Evolutionary conservation across 2,797 vertebrate species (phyloP).

Genomic region (Cottoperca gobio): DNA sequence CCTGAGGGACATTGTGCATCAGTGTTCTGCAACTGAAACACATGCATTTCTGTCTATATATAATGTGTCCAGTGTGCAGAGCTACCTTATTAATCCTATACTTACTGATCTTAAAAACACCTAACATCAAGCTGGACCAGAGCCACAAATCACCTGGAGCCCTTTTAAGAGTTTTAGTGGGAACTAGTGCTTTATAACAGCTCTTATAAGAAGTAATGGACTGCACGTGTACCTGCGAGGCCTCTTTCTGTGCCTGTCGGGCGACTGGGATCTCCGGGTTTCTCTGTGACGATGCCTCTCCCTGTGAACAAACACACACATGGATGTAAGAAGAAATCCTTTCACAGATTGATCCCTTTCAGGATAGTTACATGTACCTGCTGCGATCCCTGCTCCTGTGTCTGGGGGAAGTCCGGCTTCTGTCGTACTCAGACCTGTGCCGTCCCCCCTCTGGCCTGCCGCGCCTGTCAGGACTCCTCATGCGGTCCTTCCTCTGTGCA

Average conservation of each 20-base stretch:
- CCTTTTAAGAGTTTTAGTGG: background rate
- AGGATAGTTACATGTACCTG: slow-evolving; percentile 79
- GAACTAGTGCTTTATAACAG: background rate
- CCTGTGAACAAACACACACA: slow-evolving; percentile 68
- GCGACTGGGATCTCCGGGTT: slow-evolving; percentile 88
- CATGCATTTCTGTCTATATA: background rate
- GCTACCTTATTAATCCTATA: background rate
- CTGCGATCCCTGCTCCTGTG: slow-evolving; percentile 92
- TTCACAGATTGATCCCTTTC: background rate
- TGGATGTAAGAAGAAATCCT: rapidly evolving
- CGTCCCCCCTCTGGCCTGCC: slow-evolving; percentile 87
- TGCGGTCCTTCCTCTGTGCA: slow-evolving; percentile 89
- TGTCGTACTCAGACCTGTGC: slow-evolving; percentile 89
- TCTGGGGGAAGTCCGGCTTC: slow-evolving; percentile 86
- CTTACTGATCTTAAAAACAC: background rate
- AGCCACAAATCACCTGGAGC: no score
- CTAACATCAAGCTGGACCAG: no score
- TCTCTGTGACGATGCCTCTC: slow-evolving; percentile 93
- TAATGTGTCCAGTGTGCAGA: background rate
- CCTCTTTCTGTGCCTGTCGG: slow-evolving; percentile 91
- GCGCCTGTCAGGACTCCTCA: slow-evolving; percentile 88
- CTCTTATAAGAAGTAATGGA: background rate
- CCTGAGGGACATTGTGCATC: no score
- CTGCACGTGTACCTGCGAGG: slow-evolving; percentile 84
- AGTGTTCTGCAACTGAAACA: no score